phyloP scores from a whole-genome alignment of 53 echinoderm and acorn worm genomes.

The Arbacia lixula region DNA sequence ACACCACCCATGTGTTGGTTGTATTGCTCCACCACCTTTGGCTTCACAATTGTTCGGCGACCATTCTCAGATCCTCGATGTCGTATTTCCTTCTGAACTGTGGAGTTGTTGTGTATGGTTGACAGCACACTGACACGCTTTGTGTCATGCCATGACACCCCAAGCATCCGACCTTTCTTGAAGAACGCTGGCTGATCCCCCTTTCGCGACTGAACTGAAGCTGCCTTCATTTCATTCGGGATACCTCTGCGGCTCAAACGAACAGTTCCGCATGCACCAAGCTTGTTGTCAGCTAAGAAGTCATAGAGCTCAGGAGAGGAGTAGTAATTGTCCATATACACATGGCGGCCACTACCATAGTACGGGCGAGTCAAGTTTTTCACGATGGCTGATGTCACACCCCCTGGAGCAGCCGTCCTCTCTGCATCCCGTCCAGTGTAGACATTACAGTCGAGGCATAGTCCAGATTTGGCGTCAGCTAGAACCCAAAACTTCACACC shows the following conservation, averaged over 20 bases:
- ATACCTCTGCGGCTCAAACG: not conserved
- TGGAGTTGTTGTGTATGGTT: slow-evolving; percentile 5
- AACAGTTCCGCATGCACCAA: slow-evolving; percentile 4
- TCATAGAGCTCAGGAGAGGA: slow-evolving; percentile 20
- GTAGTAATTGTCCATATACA: slow-evolving; percentile 47
- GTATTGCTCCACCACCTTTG: slow-evolving; percentile 14
- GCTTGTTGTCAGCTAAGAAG: not conserved
- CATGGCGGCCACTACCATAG: not conserved
- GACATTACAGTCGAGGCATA: slow-evolving; percentile 32
- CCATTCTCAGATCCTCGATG: not conserved
- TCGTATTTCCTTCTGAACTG: slow-evolving; percentile 27
- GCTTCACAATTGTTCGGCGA: slow-evolving; percentile 21
- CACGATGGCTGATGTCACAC: not conserved
- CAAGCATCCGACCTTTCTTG: slow-evolving; percentile 18
- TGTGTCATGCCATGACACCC: slow-evolving; percentile 37
- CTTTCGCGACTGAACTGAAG: slow-evolving; percentile 10
- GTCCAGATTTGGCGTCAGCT: slow-evolving; percentile 41
- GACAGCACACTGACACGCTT: slow-evolving; percentile 29
- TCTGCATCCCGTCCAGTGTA: slow-evolving; percentile 42
- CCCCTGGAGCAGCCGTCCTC: not conserved
- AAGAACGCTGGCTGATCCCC: slow-evolving; percentile 19
- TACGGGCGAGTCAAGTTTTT: slow-evolving; percentile 33
- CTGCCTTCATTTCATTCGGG: not conserved
- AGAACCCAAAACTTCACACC: slow-evolving; percentile 54
- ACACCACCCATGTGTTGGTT: slow-evolving; percentile 37